Base-by-base conservation (phyloP, 1,140 invertebrate species). In the Trachymyrmex septentrionalis region DNA sequence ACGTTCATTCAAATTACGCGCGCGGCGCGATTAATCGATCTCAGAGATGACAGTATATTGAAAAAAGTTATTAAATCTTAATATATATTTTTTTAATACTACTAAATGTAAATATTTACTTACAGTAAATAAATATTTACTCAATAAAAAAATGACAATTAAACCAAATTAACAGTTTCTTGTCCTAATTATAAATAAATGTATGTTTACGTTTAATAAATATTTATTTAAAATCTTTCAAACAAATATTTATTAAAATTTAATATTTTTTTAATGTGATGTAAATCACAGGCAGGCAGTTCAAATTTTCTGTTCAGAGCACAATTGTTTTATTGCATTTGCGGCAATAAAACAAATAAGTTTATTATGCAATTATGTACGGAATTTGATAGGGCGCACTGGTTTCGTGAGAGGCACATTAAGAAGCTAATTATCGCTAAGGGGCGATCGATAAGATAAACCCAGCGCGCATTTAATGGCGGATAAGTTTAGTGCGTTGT, bases 401-500 rank as follows among this genome's bases (percentile, higher is more conserved):
- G 48, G 44, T 86, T 71, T 76, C 71, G 5, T n/a, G 24, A 85
- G 38, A 85, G 48, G 30, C 19, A 38, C 57, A 81, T 84, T 50
- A 75, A 87, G 80, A 10, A 85, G 30, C 64, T 84, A 75, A 85
- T 87, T 85, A 85, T 75, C 34, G 34, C 50, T 84, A n/a, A 48
- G 21, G 38, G 67, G 69, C 53, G 67, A 64, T 66, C 34, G 19
- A 48, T 38, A 80, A 80, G 66, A n/a, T 69, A 57, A 50, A 30
- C 14, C 27, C 50, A 27, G 55, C n/a, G 61, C 9, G 10, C 9
- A 48, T 71, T 71, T 77, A 82, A 87, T 59, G 64, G 61, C 69
- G 85, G 81, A 85, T 85, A 82, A 88, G 75, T 77, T 91, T 88
- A 88, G 77, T 91, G 87, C 72, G 72, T 72, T 76, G 55, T 53